Evolutionary conservation across 2,797 vertebrate species (phyloP).

Genomic region (Thripadectes ignobilis): DNA sequence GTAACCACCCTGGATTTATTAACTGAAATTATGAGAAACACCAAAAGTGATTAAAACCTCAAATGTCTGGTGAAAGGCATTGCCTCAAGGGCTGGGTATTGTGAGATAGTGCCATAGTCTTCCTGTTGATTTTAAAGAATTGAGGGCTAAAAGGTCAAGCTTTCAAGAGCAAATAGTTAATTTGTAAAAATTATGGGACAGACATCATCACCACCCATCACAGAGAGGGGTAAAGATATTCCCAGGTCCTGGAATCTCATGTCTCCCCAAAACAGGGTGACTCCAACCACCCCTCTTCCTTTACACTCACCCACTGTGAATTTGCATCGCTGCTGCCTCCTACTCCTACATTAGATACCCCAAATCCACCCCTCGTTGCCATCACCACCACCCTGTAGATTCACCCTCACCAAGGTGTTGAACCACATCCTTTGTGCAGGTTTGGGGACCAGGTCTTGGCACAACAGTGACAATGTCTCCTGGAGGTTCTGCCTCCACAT

Average conservation of each 20-base stretch:
- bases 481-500: background rate
- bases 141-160: background rate
- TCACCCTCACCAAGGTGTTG: background rate
- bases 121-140: background rate
- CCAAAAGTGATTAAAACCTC: conserved; percentile 39
- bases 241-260: background rate
- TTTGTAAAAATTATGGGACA: background rate
- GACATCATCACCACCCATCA: accelerated
- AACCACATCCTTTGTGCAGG: accelerated
- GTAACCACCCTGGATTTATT: conserved; percentile 63
- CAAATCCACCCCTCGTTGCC: background rate
- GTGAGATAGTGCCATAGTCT: background rate
- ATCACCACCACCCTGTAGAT: background rate
- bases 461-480: background rate
- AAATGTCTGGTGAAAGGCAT: background rate
- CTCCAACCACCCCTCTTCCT: background rate
- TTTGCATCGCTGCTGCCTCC: background rate
- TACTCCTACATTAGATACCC: background rate
- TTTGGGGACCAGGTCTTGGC: background rate
- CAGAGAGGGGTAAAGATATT: background rate
- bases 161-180: background rate
- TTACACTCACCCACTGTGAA: background rate
- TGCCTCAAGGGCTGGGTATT: background rate
- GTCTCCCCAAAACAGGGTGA: background rate
- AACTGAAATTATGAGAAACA: conserved; percentile 51